Conservation (phyloP, 2,113 vertebrate species). For the Rostratula benghalensis region DNA sequence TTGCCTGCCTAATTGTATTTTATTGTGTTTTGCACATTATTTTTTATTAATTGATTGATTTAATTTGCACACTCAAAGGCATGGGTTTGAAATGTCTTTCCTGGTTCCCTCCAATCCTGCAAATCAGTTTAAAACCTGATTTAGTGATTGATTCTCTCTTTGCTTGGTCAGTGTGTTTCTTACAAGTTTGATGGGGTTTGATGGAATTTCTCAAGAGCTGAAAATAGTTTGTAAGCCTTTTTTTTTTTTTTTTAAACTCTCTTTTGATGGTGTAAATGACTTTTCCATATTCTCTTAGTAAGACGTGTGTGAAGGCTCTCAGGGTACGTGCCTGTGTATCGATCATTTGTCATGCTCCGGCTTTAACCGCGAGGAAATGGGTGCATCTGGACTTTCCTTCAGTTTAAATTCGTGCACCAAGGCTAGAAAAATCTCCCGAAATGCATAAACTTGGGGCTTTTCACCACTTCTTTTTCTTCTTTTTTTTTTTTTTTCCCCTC, state of each 20-base stretch:
- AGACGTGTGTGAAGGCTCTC: not conserved
- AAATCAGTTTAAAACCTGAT: not conserved
- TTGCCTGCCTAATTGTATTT: not conserved
- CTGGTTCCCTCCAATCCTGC: not conserved
- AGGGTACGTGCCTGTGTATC: not conserved
- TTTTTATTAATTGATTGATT: not conserved
- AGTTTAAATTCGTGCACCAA: not conserved
- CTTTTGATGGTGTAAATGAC: not conserved
- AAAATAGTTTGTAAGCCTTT: not conserved
- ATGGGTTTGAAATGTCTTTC: not conserved
- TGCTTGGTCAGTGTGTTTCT: not conserved
- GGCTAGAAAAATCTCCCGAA: not conserved
- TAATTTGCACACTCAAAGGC: not conserved
- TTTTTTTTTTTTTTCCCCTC: no score
- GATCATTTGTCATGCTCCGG: slow-evolving; percentile 13
- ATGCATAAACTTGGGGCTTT: not conserved
- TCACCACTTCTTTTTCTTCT: not conserved
- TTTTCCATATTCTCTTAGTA: slow-evolving; percentile 14
- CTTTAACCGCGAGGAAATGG: not conserved
- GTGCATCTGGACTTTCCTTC: not conserved
- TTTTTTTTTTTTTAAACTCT: not conserved
- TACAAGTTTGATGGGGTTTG: not conserved
- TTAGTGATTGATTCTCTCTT: not conserved
- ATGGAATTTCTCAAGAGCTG: not conserved
- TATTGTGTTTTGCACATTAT: not conserved